A percentile compares a stretch with the other conserved stretches of the same genome.
Conservation (phyloP, 2,113 vertebrate species). For the Amblyornis subalaris region DNA sequence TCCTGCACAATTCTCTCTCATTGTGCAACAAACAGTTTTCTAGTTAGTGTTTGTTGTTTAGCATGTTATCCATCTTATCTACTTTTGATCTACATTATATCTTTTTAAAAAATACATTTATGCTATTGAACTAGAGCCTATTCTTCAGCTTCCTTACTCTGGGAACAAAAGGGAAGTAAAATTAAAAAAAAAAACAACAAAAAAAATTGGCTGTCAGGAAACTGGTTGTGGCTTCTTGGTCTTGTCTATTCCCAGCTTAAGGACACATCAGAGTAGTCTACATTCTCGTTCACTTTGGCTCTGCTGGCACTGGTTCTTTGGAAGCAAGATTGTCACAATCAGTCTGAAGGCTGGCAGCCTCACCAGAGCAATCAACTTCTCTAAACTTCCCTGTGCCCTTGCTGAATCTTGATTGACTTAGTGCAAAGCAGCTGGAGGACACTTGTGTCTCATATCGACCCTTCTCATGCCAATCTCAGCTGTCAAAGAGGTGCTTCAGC, state of each 20-base stretch:
- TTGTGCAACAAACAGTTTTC: not conserved
- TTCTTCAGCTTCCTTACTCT: not conserved
- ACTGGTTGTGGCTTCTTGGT: not conserved
- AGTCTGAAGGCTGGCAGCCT: not conserved
- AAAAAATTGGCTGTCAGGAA: not conserved
- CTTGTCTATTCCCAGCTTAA: not conserved
- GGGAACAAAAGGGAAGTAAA: not conserved
- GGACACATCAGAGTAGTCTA: not conserved
- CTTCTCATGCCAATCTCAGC: not conserved
- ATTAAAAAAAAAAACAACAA: not conserved
- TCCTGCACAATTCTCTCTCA: not conserved
- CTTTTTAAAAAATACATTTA: not conserved
- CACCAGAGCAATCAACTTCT: not conserved
- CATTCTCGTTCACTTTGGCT: not conserved
- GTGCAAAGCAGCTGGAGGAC: not conserved
- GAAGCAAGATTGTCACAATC: not conserved
- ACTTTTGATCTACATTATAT: not conserved
- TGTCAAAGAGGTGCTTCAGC: not conserved
- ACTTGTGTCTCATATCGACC: not conserved
- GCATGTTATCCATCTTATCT: not conserved
- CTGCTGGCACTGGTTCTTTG: not conserved
- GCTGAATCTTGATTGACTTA: not conserved
- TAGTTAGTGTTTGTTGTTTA: not conserved
- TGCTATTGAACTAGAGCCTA: not conserved
- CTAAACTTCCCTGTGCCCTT: not conserved